phyloP scores from a whole-genome alignment of 1,140 invertebrate genomes.

The Planococcus citri region DNA sequence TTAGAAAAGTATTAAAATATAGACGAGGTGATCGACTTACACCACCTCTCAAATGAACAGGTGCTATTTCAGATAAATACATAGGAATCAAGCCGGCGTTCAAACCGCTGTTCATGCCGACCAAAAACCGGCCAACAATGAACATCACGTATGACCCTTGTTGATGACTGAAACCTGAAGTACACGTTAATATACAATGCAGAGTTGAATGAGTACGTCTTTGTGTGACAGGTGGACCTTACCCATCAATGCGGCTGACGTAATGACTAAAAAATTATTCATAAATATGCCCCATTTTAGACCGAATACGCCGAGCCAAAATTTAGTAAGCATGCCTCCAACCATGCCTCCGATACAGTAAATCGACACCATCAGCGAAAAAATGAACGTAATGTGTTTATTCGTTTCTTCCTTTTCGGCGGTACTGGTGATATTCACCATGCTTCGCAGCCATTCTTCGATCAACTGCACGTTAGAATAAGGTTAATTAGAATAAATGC shows the following conservation, averaged over 20 bases:
- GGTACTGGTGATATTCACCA: slow-evolving; percentile 42
- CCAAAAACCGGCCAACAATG: slow-evolving; percentile 60
- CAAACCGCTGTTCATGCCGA: slow-evolving; percentile 70
- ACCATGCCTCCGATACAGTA: slow-evolving; percentile 87
- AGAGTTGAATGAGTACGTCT: neutral
- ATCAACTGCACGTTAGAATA: slow-evolving; percentile 46
- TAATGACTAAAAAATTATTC: slow-evolving; percentile 65
- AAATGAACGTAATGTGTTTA: slow-evolving; percentile 48
- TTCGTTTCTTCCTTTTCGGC: slow-evolving; percentile 22
- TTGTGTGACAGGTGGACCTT: too few relatives aligned
- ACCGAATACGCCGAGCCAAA: slow-evolving; percentile 60
- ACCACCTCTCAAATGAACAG: slow-evolving; percentile 61
- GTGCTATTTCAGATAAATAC: slow-evolving; percentile 79
- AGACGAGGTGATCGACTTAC: slow-evolving; percentile 33
- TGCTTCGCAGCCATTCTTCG: slow-evolving; percentile 51
- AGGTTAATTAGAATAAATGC: too few relatives aligned
- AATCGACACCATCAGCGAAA: slow-evolving; percentile 66
- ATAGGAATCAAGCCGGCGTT: slow-evolving; percentile 76
- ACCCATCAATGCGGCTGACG: slow-evolving; percentile 48
- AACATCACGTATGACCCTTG: slow-evolving; percentile 58
- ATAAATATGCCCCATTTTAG: slow-evolving; percentile 64
- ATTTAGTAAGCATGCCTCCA: slow-evolving; percentile 67
- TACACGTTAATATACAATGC: slow-evolving; percentile 30
- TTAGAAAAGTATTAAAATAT: too few relatives aligned
- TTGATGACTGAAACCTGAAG: slow-evolving; percentile 38